Base-by-base conservation (phyloP, 2,888 invertebrate species). In the Noctua janthe region DNA sequence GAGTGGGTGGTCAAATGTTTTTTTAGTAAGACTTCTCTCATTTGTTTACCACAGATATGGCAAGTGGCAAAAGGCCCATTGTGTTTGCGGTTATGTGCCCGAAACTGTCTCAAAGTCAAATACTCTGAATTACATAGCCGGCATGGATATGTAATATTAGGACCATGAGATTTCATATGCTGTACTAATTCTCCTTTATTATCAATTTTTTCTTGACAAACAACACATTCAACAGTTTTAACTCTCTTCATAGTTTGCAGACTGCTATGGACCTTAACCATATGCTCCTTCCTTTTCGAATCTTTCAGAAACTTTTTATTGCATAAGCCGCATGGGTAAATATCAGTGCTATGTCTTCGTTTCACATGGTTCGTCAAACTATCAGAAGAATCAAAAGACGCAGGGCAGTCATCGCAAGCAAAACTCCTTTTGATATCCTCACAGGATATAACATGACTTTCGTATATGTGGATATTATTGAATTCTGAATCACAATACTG, bases 401-500 rank as follows among this genome's bases (percentile, higher is more conserved):
- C 94, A 0, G 88, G 84, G 82, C 94, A 94, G 49, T 90, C 72
- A 1, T 88, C 75, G 71, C 94, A 95, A 47, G 76, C 82, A 74
- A 87, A 90, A 0, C 76, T 59, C 51, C 93, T 90, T 62, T 78
- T 89, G 1, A 90, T 80, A 39, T 73, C 80, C 74, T 91, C 92
- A 80, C 94, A 95, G 0, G 82, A 73, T 17, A 88, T 85, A 4
- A 82, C 89, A 74, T 95, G 94, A 29, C 83, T 90, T 15, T 90
- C 80, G 6, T 93, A 89, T 6, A 74, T 78, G 7, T 80, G 86
- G 6, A 84, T 86, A 59, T 90, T 91, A 71, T 87, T 91, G 62
- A 92, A 94, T 62, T 92, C 89, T 69, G 88, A 86, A 82, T 94
- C 94, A 77, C 94, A 95, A 76, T 89, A 93, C 51, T 91, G 91